Evolutionary conservation across 2,888 invertebrate species (phyloP).

Genomic region (Stratiomys singularior): DNA sequence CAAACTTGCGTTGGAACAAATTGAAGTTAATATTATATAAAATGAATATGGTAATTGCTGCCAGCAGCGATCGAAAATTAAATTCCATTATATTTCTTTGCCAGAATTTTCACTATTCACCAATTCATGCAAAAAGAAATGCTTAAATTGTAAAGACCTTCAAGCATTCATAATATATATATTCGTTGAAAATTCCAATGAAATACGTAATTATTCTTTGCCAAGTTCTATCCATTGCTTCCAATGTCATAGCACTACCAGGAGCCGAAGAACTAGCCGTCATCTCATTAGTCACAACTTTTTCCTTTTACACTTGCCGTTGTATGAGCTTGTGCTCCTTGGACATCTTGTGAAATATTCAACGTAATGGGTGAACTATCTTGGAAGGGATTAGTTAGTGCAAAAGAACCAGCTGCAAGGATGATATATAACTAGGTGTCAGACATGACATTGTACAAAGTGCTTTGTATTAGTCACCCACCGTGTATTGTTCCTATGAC

Average conservation of each 20-base stretch:
- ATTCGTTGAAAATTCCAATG: not conserved
- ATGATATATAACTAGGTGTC: not conserved
- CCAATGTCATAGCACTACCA: not conserved
- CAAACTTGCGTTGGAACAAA: too few species aligned
- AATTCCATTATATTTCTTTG: too few species aligned
- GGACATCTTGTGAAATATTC: not conserved
- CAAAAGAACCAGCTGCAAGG: constrained; percentile 2
- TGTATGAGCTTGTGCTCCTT: not conserved
- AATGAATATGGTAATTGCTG: too few species aligned
- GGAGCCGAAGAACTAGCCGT: not conserved
- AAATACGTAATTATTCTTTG: constrained; percentile 9
- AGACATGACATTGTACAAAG: constrained; percentile 7
- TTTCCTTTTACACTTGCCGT: not conserved
- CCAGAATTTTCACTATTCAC: too few species aligned
- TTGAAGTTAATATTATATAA: too few species aligned
- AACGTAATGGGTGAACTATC: constrained; percentile 18
- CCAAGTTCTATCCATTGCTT: not conserved
- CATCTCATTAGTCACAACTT: constrained; percentile 27
- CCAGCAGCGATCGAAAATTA: too few species aligned
- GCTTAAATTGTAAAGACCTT: too few species aligned
- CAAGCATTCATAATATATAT: too few species aligned
- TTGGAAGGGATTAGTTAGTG: not conserved
- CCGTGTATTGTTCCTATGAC: not conserved
- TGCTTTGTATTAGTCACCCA: constrained; percentile 15
- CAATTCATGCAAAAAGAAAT: too few species aligned